Conservation (phyloP, 2,113 vertebrate species). For the Chauna torquata region DNA sequence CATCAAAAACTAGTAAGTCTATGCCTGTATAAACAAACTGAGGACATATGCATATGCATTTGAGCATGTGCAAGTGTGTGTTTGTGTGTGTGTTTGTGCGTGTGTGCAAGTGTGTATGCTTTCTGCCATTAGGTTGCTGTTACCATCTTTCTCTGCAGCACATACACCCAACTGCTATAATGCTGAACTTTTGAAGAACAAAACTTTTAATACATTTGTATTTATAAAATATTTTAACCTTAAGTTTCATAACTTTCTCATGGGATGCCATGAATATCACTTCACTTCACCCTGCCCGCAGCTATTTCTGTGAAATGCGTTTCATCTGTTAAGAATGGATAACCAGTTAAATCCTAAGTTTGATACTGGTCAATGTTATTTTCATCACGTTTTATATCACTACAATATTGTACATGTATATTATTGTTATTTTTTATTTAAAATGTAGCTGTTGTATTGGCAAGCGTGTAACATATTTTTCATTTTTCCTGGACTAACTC, state of each 20-base stretch:
- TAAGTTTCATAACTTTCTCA: background rate
- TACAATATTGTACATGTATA: constrained; percentile 43
- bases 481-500: background rate
- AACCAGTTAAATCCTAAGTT: constrained; percentile 20
- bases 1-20: background rate
- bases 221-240: background rate
- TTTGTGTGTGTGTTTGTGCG: background rate
- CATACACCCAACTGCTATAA: background rate
- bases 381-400: constrained; percentile 16
- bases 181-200: background rate
- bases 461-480: constrained; percentile 24
- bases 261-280: background rate
- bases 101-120: background rate
- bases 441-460: constrained; percentile 17
- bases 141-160: background rate
- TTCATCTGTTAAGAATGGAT: constrained; percentile 49
- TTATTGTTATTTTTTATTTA: constrained; percentile 59
- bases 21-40: background rate
- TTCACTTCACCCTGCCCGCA: background rate
- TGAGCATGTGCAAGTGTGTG: background rate
- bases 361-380: constrained; percentile 36
- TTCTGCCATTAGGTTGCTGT: background rate
- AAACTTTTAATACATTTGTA: background rate
- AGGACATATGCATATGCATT: background rate
- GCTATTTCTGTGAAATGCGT: constrained; percentile 17